phyloP scores from a whole-genome alignment of 2,888 invertebrate species.

The Oxytorus armatus region DNA sequence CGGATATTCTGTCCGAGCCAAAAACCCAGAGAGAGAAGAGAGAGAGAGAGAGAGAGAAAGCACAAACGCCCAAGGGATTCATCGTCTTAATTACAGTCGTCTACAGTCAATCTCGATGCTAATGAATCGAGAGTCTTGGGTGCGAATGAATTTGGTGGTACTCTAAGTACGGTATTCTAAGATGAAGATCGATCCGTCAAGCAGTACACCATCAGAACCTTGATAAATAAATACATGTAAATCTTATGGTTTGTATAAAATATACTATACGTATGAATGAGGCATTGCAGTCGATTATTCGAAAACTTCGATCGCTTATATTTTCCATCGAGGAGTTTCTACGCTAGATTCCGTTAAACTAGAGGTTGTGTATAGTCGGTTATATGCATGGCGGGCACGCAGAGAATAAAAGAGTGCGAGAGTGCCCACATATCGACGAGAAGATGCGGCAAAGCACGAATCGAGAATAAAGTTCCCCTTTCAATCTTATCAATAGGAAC shows the following conservation, averaged over 20 bases:
- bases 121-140: constrained; percentile 78
- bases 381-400: constrained; percentile 39
- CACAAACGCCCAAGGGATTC: constrained; percentile 79
- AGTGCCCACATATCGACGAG: constrained; percentile 49
- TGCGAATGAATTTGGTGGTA: constrained; percentile 37
- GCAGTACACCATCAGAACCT: neutral
- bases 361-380: constrained; percentile 37
- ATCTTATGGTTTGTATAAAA: neutral
- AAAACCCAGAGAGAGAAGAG: too few species aligned
- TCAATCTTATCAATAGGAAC: constrained; percentile 68
- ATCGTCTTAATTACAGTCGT: constrained; percentile 84
- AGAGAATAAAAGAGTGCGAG: constrained; percentile 62
- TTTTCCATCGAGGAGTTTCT: constrained; percentile 20
- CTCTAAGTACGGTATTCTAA: constrained; percentile 12
- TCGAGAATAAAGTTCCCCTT: constrained; percentile 63
- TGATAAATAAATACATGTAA: constrained; percentile 5
- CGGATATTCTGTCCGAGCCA: constrained; percentile 63
- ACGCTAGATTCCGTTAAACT: constrained; percentile 53
- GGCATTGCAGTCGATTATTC: constrained; percentile 20
- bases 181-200: constrained; percentile 29
- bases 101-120: constrained; percentile 84
- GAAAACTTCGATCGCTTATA: constrained; percentile 42
- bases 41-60: too few species aligned
- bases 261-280: constrained; percentile 30
- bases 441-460: constrained; percentile 56